Conservation (phyloP, 2,113 vertebrate genomes). For the Forbesichthys agassizii region DNA sequence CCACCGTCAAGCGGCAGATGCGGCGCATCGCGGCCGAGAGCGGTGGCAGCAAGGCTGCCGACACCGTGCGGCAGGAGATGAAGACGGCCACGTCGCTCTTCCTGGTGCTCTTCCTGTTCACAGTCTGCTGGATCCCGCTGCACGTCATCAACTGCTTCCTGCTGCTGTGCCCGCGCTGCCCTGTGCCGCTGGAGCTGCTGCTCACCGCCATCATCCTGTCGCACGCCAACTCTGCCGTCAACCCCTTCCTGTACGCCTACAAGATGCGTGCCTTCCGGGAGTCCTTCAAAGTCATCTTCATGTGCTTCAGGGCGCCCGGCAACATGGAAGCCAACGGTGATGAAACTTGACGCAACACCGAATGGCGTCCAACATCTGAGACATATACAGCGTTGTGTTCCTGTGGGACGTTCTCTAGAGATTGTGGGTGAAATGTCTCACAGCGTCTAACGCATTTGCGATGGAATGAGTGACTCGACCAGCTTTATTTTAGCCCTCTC, state of each 20-base stretch:
- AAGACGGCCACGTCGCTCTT: constrained; percentile 73
- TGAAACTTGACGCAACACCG: not conserved
- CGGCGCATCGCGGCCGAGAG: constrained; percentile 52
- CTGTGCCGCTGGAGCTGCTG: constrained; percentile 69
- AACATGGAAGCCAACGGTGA: constrained; percentile 21
- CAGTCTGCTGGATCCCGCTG: constrained; percentile 79
- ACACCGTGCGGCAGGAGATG: constrained; percentile 54
- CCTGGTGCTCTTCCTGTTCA: constrained; percentile 76
- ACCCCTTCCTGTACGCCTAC: constrained; percentile 78
- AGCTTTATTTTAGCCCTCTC: constrained; percentile 20
- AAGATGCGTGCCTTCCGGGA: constrained; percentile 77
- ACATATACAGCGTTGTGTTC: no score
- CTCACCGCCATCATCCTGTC: constrained; percentile 77
- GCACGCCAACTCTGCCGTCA: constrained; percentile 78
- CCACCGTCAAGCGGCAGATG: constrained; percentile 57
- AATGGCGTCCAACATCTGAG: no score
- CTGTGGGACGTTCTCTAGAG: no score
- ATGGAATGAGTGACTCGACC: not conserved
- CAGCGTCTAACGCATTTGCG: not conserved
- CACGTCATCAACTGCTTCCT: constrained; percentile 80
- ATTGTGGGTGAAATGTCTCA: not conserved
- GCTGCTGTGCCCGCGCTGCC: constrained; percentile 68
- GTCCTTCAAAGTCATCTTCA: constrained; percentile 75
- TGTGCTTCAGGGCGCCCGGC: constrained; percentile 50
- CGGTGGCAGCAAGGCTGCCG: constrained; percentile 26